phyloP scores from a whole-genome alignment of 2,797 vertebrate species.

The Lepidocolaptes lacrymiger region DNA sequence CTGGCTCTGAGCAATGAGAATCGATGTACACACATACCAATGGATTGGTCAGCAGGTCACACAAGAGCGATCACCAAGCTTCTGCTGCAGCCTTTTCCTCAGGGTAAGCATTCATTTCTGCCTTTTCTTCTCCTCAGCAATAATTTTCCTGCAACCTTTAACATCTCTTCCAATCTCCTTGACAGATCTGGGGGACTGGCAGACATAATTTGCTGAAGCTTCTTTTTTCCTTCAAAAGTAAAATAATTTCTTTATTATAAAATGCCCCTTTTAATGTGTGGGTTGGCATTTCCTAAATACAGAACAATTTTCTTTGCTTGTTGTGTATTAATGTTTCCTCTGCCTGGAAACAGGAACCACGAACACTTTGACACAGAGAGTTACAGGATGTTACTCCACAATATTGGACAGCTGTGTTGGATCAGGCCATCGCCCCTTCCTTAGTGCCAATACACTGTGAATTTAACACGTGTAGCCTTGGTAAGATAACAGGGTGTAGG shows the following conservation, averaged over 20 bases:
- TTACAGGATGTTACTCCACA: constrained; percentile 53
- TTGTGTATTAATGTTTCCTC: constrained; percentile 34
- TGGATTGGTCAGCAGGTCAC: not conserved
- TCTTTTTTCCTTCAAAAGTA: not conserved
- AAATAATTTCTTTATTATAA: not conserved
- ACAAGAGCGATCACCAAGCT: not conserved
- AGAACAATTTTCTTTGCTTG: not conserved
- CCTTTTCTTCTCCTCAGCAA: not conserved
- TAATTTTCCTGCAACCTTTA: not conserved
- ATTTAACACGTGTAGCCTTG: not conserved
- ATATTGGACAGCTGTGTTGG: not conserved
- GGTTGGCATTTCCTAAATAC: not conserved
- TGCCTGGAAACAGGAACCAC: constrained; percentile 49
- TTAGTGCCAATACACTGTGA: not conserved
- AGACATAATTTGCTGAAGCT: not conserved
- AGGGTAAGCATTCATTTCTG: not conserved
- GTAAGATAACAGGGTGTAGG: not conserved
- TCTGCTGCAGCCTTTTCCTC: not conserved
- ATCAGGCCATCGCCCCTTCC: not conserved
- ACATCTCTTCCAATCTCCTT: not conserved
- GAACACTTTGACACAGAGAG: constrained; percentile 38
- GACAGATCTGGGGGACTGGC: not conserved
- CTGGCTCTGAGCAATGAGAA: not conserved
- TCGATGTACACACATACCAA: accelerated
- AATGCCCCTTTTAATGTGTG: not conserved